Evolutionary conservation across 2,797 vertebrate species (phyloP), one percentile per base, ranked within the genome.

Genomic region (Clarias pachynema): DNA sequence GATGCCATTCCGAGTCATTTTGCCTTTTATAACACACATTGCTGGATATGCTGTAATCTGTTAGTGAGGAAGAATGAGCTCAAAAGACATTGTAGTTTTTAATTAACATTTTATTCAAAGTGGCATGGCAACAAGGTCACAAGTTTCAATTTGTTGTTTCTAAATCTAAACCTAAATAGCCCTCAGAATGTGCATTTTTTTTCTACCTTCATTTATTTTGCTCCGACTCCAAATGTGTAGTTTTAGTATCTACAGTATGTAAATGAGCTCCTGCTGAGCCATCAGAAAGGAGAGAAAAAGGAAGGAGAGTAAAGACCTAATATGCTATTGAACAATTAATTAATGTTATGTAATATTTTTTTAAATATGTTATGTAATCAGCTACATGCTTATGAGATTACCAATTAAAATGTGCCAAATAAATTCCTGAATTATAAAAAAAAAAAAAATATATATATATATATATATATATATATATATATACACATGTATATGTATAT

Each of bases 1-100:
- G 85, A 89, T 80, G 53, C 82, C 86, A 90, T 89, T 90, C 88
- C 56, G 84, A 90, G 65, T n/a, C 24, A 16, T 70, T 49, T 79
- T 77, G 82, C 24, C 31, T 73, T 78, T 85, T 82, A n/a, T 68
- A 44, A 29, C 18, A 85, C 62, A 60, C 20, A 6, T 16, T 72
- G 49, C 34, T 82, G 26, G 4, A 59, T 59, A 77, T 40, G 10
- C 34, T 79, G 15, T 29, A 79, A 0, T 26, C 20, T 18, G 24
- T 26, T 8, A 44, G 0, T 65, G 59, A 16, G 18, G 29, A 63
- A 10, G 26, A 63, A 18, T 18, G 15, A 14, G 12, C 63, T 79
- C 26, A n/a, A 62, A 63, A n/a, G 53, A 34, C 49, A 57, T 29
- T 68, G 57, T 44, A 80, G 66, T 18, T 59, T 59, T 10, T 62